Evolutionary conservation across 2,888 invertebrate genomes (phyloP).

Genomic region (Sinohyriopsis cumingii): DNA sequence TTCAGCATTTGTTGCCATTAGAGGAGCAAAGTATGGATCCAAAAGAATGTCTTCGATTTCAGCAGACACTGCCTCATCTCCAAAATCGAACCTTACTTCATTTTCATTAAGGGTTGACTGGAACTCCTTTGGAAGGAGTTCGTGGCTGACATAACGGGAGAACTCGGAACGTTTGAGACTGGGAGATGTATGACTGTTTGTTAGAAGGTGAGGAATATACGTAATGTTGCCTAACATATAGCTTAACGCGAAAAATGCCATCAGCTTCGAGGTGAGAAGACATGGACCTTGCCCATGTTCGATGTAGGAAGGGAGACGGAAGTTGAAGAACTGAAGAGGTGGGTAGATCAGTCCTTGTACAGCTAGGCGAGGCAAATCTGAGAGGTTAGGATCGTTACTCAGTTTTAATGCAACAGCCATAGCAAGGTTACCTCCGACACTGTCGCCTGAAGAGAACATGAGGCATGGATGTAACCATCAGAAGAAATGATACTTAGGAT

Average conservation of each 20-base stretch:
- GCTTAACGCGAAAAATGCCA: constrained; percentile 35
- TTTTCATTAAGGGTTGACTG: neutral
- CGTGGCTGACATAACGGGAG: constrained; percentile 12
- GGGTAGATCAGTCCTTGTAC: constrained; percentile 43
- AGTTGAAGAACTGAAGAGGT: constrained; percentile 57
- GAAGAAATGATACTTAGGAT: too few relatives aligned
- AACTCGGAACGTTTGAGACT: constrained; percentile 17
- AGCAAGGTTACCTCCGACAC: constrained; percentile 36
- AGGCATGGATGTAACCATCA: too few relatives aligned
- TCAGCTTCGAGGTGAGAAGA: constrained; percentile 21
- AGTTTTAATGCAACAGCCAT: constrained; percentile 23
- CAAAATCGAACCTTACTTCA: neutral
- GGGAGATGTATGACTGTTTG: constrained; percentile 21
- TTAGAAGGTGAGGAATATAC: constrained; percentile 2
- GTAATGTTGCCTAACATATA: constrained; percentile 35
- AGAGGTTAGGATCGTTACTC: neutral
- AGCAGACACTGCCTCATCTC: constrained; percentile 4
- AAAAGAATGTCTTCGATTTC: constrained; percentile 20
- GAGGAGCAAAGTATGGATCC: constrained; percentile 35
- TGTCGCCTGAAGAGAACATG: constrained; percentile 24
- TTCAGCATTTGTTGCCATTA: constrained; percentile 37
- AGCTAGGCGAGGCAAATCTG: constrained; percentile 22
- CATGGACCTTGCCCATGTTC: constrained; percentile 29
- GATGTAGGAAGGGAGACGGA: constrained; percentile 55
- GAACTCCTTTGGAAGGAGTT: constrained; percentile 35